A percentile compares a stretch with the other conserved stretches of the same genome.
Conservation (phyloP, 2,888 invertebrate species). For the Dryocosmus kuriphilus region DNA sequence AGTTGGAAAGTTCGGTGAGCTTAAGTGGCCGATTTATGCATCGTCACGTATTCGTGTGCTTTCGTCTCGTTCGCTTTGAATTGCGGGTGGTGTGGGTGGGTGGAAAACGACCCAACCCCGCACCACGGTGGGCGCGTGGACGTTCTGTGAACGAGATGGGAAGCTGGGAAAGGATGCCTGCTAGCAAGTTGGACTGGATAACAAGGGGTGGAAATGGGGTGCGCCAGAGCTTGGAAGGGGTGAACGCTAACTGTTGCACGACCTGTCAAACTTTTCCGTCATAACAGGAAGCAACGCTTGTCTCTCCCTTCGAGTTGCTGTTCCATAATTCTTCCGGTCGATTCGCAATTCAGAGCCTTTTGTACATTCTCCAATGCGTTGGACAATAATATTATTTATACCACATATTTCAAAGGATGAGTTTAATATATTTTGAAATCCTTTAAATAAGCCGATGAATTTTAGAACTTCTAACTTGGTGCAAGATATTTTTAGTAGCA, state of each 20-base stretch:
- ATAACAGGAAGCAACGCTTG: conserved; percentile 48
- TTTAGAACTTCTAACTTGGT: neutral
- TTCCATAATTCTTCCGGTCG: conserved; percentile 9
- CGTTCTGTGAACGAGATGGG: conserved; percentile 37
- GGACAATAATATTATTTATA: neutral
- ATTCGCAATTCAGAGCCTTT: neutral
- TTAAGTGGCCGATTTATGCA: conserved; percentile 66
- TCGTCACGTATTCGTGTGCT: conserved; percentile 63
- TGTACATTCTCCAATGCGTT: neutral
- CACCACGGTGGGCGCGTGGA: conserved; percentile 44
- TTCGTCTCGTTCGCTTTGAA: conserved; percentile 58
- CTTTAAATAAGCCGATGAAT: neutral
- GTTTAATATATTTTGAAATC: neutral
- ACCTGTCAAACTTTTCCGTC: conserved; percentile 67
- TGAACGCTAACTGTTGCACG: conserved; percentile 68
- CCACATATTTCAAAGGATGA: neutral
- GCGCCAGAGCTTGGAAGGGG: conserved; percentile 50
- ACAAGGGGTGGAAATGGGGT: conserved; percentile 45
- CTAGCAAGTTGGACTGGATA: conserved; percentile 43
- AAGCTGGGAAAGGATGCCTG: conserved; percentile 29
- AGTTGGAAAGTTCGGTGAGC: conserved; percentile 56
- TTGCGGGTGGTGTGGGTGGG: conserved; percentile 53
- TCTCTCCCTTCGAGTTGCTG: neutral
- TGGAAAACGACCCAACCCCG: conserved; percentile 54
- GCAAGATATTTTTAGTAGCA: too few species aligned